Conservation (phyloP, 2,797 vertebrate species). For the Aplochiton taeniatus region DNA sequence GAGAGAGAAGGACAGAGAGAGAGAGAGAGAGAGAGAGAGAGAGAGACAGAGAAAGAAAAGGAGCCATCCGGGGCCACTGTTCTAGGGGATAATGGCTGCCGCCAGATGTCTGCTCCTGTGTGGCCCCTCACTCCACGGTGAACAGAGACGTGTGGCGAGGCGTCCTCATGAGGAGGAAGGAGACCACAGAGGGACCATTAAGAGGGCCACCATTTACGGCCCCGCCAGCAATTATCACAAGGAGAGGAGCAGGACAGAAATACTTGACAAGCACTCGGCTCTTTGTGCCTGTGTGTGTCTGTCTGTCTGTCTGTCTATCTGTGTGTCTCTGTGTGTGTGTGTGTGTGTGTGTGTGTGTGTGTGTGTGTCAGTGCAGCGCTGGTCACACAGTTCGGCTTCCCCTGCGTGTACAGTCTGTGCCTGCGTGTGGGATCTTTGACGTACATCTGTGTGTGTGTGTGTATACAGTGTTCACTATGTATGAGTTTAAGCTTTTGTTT, state of each 20-base stretch:
- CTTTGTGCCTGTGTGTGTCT: not conserved
- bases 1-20: not conserved
- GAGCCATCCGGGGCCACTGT: not conserved
- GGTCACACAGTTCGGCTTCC: not conserved
- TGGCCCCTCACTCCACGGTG: not conserved
- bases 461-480: no score
- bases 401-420: no score
- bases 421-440: no score
- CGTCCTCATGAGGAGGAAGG: not conserved
- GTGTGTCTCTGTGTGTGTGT: constrained; percentile 4
- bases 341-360: not conserved
- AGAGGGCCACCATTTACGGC: not conserved
- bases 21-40: not conserved
- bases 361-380: not conserved
- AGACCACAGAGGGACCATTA: constrained; percentile 1
- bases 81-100: constrained; percentile 5
- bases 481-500: no score
- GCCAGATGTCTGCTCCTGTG: not conserved
- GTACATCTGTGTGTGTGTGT: no score
- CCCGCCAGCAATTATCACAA: not conserved
- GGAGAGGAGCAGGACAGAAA: not conserved
- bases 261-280: constrained; percentile 10
- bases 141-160: not conserved
- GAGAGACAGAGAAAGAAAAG: not conserved
- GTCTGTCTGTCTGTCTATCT: not conserved